Percentiles rank a stretch among this genome's conserved stretches.
Evolutionary conservation across 2,888 invertebrate genomes (phyloP).

Genomic region (Drosophila meridiana): DNA sequence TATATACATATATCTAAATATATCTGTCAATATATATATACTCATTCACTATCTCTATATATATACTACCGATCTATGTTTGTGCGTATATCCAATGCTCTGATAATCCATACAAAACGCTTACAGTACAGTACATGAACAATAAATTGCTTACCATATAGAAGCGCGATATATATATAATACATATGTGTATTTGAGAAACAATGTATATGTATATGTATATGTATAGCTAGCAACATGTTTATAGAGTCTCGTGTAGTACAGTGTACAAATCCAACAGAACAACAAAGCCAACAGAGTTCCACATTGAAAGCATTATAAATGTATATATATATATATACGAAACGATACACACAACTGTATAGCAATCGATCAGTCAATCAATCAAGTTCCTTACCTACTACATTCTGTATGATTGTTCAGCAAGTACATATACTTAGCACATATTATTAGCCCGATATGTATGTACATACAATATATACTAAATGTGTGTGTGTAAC

Average conservation of each 20-base stretch:
- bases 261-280: conserved; percentile 24
- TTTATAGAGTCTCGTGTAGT: conserved; percentile 65
- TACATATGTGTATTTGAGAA: conserved; percentile 34
- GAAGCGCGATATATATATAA: conserved; percentile 22
- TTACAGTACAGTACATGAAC: conserved; percentile 71
- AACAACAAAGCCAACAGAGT: conserved; percentile 35
- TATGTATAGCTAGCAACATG: conserved; percentile 84
- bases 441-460: conserved; percentile 33
- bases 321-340: conserved; percentile 8
- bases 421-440: conserved; percentile 29
- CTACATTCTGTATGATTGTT: conserved; percentile 26
- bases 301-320: conserved; percentile 32
- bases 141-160: conserved; percentile 27
- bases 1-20: conserved; percentile 22
- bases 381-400: conserved; percentile 25
- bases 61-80: conserved; percentile 34
- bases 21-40: conserved; percentile 21
- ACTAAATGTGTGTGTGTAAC: conserved; percentile 47
- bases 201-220: conserved; percentile 63
- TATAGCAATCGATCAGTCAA: conserved; percentile 4
- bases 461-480: conserved; percentile 24
- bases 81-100: conserved; percentile 42
- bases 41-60: conserved; percentile 27
- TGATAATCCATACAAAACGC: conserved; percentile 54
- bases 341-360: neutral